Percentiles rank a stretch among this genome's conserved stretches.
Conservation (phyloP, 2,113 vertebrate genomes). For the Procavia capensis region DNA sequence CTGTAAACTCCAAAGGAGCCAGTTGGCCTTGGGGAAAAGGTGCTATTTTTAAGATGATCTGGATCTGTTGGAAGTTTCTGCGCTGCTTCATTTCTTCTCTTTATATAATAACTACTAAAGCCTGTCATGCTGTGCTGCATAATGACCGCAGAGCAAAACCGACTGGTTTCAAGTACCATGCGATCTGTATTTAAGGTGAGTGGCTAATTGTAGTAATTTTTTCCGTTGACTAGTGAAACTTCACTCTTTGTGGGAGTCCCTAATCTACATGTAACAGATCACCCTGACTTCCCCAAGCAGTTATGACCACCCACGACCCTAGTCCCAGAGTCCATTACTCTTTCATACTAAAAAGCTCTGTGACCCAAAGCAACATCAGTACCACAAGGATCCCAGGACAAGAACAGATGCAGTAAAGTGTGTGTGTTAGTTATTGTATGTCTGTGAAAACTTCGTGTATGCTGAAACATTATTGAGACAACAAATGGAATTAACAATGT, state of each 20-base stretch:
- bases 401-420: neutral
- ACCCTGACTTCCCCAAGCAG: neutral
- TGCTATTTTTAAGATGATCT: constrained; percentile 5
- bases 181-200: neutral
- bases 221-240: constrained; percentile 19
- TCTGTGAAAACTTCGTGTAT: neutral
- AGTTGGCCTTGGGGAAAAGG: neutral
- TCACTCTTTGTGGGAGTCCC: neutral
- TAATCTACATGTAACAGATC: neutral
- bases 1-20: neutral
- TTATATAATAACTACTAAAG: neutral
- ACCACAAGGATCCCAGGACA: neutral
- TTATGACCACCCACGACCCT: neutral
- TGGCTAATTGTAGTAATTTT: neutral
- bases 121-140: neutral
- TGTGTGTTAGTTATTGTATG: neutral
- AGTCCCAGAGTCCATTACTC: neutral
- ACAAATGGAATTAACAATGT: neutral
- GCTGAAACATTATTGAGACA: neutral
- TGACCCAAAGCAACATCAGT: neutral
- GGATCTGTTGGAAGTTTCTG: neutral
- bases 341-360: neutral
- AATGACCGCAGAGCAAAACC: neutral
- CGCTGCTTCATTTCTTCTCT: neutral
- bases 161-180: neutral